A percentile compares a stretch with the other conserved stretches of the same genome.
Conservation (phyloP, 2,797 vertebrate genomes). For the Betta splendens region DNA sequence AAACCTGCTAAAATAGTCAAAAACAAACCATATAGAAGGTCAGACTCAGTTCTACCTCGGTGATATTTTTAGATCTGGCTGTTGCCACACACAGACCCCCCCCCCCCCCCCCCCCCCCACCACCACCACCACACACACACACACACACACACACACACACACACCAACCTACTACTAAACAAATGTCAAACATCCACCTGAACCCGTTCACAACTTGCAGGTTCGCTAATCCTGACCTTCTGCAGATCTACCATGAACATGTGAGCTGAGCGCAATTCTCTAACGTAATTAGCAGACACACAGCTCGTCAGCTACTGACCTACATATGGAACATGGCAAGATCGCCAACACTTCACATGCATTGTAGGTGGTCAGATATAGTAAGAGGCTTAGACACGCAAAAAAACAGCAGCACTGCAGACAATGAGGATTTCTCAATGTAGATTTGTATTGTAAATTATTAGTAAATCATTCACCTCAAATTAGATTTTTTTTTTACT, state of each 20-base stretch:
- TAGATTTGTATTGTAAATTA: not conserved
- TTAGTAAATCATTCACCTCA: not conserved
- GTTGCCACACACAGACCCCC: constrained; percentile 18
- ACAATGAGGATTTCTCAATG: not conserved
- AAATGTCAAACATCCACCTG: constrained; percentile 38
- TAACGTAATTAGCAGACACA: constrained; percentile 50
- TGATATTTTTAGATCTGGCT: constrained; percentile 58
- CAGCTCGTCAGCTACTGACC: constrained; percentile 66
- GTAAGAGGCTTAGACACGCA: not conserved
- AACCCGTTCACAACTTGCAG: constrained; percentile 24
- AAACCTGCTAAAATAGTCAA: not conserved
- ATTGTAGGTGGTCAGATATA: not conserved
- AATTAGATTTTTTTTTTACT: no score
- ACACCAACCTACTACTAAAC: constrained; percentile 29
- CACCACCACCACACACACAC: not conserved
- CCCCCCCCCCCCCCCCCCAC: no score
- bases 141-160: not conserved
- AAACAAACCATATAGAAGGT: not conserved
- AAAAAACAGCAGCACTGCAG: not conserved
- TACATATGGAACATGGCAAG: constrained; percentile 60
- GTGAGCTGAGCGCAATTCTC: constrained; percentile 25
- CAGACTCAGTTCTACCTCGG: not conserved
- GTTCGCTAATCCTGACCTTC: constrained; percentile 47
- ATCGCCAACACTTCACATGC: not conserved
- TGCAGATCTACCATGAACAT: constrained; percentile 40